Conservation (phyloP, 2,888 invertebrate species). For the Epinotia brunnichana region DNA sequence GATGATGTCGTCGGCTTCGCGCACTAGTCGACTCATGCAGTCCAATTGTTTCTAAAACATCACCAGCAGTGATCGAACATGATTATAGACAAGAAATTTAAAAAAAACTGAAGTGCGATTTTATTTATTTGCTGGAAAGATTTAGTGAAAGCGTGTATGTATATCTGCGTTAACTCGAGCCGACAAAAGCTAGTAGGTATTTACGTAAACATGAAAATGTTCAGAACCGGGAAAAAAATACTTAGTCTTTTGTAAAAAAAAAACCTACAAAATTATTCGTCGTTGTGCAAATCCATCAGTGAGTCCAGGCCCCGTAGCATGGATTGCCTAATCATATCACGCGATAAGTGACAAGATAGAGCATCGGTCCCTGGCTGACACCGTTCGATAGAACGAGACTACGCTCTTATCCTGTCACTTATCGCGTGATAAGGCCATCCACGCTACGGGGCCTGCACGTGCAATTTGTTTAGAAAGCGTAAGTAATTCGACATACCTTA, state of each 20-base stretch:
- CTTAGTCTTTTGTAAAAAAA: background rate
- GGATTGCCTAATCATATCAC: too few relatives aligned
- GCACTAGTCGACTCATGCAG: conserved; percentile 70
- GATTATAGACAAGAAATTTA: background rate
- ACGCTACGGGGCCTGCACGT: too few relatives aligned
- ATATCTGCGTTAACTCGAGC: background rate
- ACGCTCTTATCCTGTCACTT: too few relatives aligned
- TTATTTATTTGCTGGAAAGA: background rate
- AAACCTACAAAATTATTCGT: background rate
- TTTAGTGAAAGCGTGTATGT: background rate
- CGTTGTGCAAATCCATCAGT: background rate
- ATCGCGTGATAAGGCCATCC: too few relatives aligned
- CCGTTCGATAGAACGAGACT: too few relatives aligned
- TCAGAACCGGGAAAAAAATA: background rate
- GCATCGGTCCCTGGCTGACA: too few relatives aligned
- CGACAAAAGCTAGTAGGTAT: too few relatives aligned
- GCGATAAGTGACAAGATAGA: too few relatives aligned
- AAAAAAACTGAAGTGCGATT: background rate
- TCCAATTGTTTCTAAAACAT: conserved; percentile 61
- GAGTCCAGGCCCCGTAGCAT: too few relatives aligned
- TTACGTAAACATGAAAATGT: background rate
- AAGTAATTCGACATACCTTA: conserved; percentile 4
- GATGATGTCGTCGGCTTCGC: conserved; percentile 76
- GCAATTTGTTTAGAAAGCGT: background rate
- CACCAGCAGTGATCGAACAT: background rate